Base-by-base conservation (phyloP, 2,113 vertebrate genomes). In the Cygnus buccinator region DNA sequence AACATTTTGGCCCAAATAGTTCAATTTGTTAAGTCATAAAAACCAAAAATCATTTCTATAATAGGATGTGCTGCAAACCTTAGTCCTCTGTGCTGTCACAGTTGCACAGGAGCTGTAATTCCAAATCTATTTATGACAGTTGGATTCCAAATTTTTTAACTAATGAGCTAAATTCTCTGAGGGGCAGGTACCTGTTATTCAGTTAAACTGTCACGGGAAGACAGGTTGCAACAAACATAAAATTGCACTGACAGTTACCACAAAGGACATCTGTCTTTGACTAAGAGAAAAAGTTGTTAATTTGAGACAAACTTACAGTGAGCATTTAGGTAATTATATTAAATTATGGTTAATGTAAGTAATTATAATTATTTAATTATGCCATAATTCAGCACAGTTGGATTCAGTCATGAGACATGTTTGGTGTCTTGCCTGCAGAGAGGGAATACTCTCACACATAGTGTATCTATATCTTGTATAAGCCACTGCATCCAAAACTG, bases 301-400 rank as follows among this genome's bases (percentile, higher is more conserved):
- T 94, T 82, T 91, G 87, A 94, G 94, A 85, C 16, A 93, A 93
- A 91, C 66, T 94, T 81, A 89, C 46, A 76, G 72, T 84, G 84
- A 94, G 88, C 58, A 96, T 96, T 97, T 94, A 91, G 67, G 63
- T 96, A 97, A 97, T 96, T 95, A 90, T 81, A 79, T 75, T 87
- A 95, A 97, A 97, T 97, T 88, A 95, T 90, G 68, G 70, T 63
- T 97, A 96, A 97, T 97, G 93, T 94, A 97, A 97, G 89, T 95
- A 95, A 97, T 97, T 96, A 89, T 92, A 96, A 94, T 96, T 96
- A 97, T 86, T 94, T 94, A 95, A 94, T 97, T 97, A 89, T 85
- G 75, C n/a, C 89, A 92, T 96, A 96, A 97, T 70, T 90, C 73
- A 95, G 61, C 74, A 59, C 67, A 94, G 83, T 94, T 77, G 92